A percentile compares a stretch with the other conserved stretches of the same genome.
These are phyloP conservation scores for Heterodera filipjevi DNA, from an alignment of 2,888 invertebrate species.

Conservation along the genomic window DNA sequence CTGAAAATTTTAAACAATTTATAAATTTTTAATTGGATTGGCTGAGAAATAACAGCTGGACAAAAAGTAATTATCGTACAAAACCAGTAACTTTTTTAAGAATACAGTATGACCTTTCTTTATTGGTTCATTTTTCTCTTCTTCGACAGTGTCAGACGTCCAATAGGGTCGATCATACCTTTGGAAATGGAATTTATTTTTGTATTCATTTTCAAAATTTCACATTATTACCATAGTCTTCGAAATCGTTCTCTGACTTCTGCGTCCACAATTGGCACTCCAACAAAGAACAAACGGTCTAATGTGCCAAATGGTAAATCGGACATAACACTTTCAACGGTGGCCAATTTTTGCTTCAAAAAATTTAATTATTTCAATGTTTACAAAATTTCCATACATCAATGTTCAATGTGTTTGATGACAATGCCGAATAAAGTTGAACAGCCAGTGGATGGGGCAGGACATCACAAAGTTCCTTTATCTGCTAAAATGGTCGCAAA, in stretches of 20 bases:
- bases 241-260: constrained; percentile 40
- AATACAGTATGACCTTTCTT: no score
- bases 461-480: constrained; percentile 31
- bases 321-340: constrained; percentile 33
- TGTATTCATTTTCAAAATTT: constrained; percentile 4
- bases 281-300: constrained; percentile 38
- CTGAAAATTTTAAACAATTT: no score
- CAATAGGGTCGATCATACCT: constrained; percentile 28
- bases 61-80: no score
- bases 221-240: constrained; percentile 18
- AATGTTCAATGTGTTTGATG: constrained; percentile 28
- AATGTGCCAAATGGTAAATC: constrained; percentile 34
- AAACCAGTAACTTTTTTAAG: no score
- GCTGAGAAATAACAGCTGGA: no score
- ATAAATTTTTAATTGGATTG: no score
- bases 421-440: constrained; percentile 26
- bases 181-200: background rate
- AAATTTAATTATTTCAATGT: constrained; percentile 11
- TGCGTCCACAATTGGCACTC: constrained; percentile 41
- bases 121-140: background rate
- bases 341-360: constrained; percentile 32
- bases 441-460: constrained; percentile 26
- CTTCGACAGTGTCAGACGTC: background rate
- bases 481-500: constrained; percentile 33
- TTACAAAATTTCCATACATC: constrained; percentile 26